A percentile compares a stretch with the other conserved stretches of the same genome.
These are phyloP conservation scores for Salarias fasciatus DNA, from an alignment of 2,797 vertebrate genomes.

Conservation along the genomic window DNA sequence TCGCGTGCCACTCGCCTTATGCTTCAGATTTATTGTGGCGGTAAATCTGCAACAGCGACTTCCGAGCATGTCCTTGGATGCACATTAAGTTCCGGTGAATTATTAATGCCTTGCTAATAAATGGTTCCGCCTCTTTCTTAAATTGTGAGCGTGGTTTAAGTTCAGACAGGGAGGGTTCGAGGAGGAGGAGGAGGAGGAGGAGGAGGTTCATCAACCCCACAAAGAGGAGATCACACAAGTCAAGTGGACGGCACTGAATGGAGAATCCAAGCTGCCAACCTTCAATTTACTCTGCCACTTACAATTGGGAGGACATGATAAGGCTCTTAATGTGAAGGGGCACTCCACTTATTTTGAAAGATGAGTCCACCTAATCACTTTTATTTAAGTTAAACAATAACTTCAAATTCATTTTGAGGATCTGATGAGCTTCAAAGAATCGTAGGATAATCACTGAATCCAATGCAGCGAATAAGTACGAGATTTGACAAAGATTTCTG, in stretches of 20 bases:
- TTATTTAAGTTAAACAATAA: too few species aligned
- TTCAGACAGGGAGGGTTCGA: slow-evolving; percentile 3
- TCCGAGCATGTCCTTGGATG: slow-evolving; percentile 47
- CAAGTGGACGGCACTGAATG: slow-evolving; percentile 42
- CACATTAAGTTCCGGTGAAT: slow-evolving; percentile 45
- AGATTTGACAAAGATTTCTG: too few species aligned
- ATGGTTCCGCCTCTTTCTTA: slow-evolving; percentile 36
- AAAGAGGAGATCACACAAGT: slow-evolving; percentile 31
- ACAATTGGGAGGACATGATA: slow-evolving; percentile 9
- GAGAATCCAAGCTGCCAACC: slow-evolving; percentile 14
- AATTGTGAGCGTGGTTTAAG: slow-evolving; percentile 6
- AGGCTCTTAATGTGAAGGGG: slow-evolving; percentile 6
- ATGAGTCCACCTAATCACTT: background rate
- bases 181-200: slow-evolving; percentile 1
- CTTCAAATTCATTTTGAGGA: too few species aligned
- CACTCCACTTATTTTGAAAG: background rate
- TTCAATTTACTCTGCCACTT: slow-evolving; percentile 25
- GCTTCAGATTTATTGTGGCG: slow-evolving; percentile 49
- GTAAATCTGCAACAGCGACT: slow-evolving; percentile 48
- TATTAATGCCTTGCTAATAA: slow-evolving; percentile 60
- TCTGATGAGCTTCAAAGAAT: too few species aligned
- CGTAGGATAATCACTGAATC: too few species aligned
- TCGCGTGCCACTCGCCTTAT: slow-evolving; percentile 19
- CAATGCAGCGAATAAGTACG: too few species aligned
- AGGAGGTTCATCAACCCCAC: slow-evolving; percentile 21